These are phyloP conservation scores for Lemur catta DNA, from an alignment of 2,797 vertebrate genomes.

Conservation along the genomic window DNA sequence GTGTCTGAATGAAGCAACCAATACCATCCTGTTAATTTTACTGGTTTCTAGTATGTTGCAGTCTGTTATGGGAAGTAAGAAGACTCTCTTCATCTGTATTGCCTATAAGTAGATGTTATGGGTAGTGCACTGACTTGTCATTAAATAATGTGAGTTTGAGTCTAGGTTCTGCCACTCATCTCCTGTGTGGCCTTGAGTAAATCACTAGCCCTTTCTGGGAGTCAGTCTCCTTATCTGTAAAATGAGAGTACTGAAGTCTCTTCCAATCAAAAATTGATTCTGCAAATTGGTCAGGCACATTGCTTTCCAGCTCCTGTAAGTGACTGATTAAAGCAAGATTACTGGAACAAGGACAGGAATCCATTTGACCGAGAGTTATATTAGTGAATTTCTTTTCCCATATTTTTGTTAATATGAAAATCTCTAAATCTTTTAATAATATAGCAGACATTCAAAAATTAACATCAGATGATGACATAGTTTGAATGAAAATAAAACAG, in stretches of 20 bases:
- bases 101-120: neutral
- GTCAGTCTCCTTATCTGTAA: neutral
- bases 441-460: neutral
- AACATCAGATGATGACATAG: neutral
- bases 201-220: neutral
- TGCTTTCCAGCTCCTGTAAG: neutral
- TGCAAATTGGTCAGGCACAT: neutral
- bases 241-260: neutral
- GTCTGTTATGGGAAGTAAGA: neutral
- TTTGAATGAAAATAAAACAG: neutral
- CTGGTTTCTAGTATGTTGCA: neutral
- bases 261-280: neutral
- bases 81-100: neutral
- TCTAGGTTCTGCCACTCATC: neutral
- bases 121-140: neutral
- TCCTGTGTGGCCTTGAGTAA: neutral
- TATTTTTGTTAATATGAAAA: neutral
- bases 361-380: neutral
- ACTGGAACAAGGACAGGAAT: neutral
- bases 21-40: neutral
- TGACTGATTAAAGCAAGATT: neutral
- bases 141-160: neutral
- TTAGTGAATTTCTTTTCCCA: neutral
- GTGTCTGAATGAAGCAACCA: neutral
- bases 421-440: neutral